These are phyloP conservation scores for Chunga burmeisteri DNA, from an alignment of 2,113 vertebrate species.

Conservation along the genomic window DNA sequence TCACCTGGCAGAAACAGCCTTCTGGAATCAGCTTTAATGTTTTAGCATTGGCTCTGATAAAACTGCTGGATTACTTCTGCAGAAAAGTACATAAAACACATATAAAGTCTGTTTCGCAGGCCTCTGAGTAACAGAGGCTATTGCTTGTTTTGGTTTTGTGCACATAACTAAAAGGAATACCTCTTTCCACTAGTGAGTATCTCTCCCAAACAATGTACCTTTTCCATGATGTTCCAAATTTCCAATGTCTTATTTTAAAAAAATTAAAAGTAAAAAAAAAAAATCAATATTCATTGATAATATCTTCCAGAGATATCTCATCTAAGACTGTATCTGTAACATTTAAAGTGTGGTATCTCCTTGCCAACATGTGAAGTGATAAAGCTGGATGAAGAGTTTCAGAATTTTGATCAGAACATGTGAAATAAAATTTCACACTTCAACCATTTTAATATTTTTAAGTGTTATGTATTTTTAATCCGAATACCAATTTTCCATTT, in stretches of 20 bases:
- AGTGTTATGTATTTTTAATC: neutral
- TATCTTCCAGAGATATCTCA: neutral
- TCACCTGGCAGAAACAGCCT: neutral
- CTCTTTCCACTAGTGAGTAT: neutral
- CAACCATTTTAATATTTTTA: neutral
- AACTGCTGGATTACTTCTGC: neutral
- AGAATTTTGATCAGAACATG: neutral
- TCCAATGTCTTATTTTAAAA: neutral
- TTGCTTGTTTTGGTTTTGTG: neutral
- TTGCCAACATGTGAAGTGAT: neutral
- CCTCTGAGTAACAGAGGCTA: neutral
- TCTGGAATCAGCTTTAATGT: neutral
- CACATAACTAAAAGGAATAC: neutral
- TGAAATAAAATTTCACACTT: conserved; percentile 2
- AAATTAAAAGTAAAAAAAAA: neutral
- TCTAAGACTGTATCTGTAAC: neutral
- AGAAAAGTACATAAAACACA: neutral
- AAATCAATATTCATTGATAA: neutral
- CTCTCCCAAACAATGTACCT: neutral
- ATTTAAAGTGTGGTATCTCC: neutral
- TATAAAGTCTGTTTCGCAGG: neutral
- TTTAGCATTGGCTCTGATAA: neutral
- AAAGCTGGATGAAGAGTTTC: neutral
- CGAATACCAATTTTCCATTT: neutral
- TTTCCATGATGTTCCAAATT: neutral